Conservation (phyloP, 1,140 invertebrate species). For the Centruroides vittatus region DNA sequence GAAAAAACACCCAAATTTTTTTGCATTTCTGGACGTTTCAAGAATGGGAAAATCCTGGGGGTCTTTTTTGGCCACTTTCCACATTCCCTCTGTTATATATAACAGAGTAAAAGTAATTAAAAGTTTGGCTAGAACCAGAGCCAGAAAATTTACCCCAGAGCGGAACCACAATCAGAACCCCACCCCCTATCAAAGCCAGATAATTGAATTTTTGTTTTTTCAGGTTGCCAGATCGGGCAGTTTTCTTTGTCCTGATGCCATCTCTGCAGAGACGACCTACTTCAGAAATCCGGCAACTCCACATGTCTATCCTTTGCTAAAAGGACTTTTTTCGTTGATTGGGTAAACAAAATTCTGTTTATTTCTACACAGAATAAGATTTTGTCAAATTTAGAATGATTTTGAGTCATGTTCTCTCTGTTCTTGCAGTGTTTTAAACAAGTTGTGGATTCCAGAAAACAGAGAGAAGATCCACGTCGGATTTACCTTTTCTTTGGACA, state of each 20-base stretch:
- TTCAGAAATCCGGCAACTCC: conserved; percentile 60
- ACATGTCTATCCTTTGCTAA: conserved; percentile 60
- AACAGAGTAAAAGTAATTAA: no score
- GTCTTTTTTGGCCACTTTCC: no score
- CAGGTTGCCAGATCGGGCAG: conserved; percentile 51
- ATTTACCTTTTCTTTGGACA: conserved; percentile 48
- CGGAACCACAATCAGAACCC: no score
- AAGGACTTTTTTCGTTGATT: conserved; percentile 52
- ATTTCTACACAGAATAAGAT: no score
- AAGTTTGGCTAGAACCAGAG: no score
- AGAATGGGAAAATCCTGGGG: no score
- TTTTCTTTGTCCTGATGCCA: conserved; percentile 42
- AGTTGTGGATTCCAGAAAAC: conserved; percentile 54
- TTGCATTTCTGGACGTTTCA: no score
- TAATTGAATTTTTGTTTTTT: conserved; percentile 51
- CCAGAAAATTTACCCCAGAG: no score
- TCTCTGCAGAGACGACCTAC: not conserved
- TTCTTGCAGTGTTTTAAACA: conserved; percentile 52
- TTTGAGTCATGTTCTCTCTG: conserved; percentile 1
- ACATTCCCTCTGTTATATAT: no score
- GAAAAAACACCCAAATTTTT: no score
- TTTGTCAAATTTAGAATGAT: not conserved
- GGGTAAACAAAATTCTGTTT: conserved; percentile 20
- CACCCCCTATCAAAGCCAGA: no score
- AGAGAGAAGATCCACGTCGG: conserved; percentile 41